Conservation (phyloP, 2,888 invertebrate species). For the Lithodes maja region DNA sequence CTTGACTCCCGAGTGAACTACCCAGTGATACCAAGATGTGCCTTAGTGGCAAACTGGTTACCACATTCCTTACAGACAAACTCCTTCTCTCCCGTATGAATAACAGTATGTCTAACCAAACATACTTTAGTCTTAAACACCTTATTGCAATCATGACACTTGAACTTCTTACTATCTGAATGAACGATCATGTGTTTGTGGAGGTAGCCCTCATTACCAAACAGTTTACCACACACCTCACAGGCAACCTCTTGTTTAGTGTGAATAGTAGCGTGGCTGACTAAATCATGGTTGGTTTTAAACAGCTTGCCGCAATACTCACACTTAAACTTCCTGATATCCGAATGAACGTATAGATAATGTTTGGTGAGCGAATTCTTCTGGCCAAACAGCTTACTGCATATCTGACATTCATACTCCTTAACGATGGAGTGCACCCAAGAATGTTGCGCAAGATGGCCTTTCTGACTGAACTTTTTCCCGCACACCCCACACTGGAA, state of each 20-base stretch:
- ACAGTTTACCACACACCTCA: constrained; percentile 2
- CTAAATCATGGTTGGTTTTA: background rate
- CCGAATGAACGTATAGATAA: background rate
- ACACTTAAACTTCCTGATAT: background rate
- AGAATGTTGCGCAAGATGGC: background rate
- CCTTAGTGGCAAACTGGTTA: background rate
- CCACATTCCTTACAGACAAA: background rate
- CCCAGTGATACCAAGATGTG: too few species aligned
- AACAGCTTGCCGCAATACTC: background rate
- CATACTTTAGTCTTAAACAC: background rate
- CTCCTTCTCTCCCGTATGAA: background rate
- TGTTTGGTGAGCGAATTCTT: background rate
- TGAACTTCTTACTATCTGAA: background rate
- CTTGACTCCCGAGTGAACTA: too few species aligned
- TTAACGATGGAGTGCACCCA: background rate
- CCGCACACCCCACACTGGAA: background rate
- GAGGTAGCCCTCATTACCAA: background rate
- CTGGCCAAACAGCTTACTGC: background rate
- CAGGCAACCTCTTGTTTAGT: background rate
- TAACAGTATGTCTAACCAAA: background rate
- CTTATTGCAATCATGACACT: background rate
- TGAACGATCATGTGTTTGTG: background rate
- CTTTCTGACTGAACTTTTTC: constrained; percentile 7
- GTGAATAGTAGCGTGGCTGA: background rate
- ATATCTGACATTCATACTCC: background rate